phyloP scores from a whole-genome alignment of 2,888 invertebrate genomes.

The Caenorhabditis angaria region DNA sequence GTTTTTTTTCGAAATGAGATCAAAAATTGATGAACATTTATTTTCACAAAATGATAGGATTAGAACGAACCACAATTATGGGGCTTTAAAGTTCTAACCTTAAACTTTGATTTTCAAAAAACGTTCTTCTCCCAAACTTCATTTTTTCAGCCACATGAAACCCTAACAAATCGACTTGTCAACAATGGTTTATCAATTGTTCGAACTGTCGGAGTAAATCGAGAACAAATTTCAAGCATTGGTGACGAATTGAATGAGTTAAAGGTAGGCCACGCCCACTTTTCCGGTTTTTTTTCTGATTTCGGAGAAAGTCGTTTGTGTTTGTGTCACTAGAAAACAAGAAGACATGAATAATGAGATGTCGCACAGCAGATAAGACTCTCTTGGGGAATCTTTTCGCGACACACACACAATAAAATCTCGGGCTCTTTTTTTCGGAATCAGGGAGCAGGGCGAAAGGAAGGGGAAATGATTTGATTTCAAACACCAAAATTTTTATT shows the following conservation, averaged over 20 bases:
- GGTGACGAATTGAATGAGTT: slow-evolving; percentile 49
- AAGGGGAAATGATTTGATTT: too few relatives aligned
- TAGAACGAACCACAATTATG: too few relatives aligned
- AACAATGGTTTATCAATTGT: slow-evolving; percentile 62
- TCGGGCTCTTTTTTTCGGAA: neutral
- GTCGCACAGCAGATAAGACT: slow-evolving; percentile 8
- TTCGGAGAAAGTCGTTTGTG: neutral
- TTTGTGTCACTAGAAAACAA: slow-evolving; percentile 5
- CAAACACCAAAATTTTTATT: too few relatives aligned
- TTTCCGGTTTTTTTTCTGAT: neutral
- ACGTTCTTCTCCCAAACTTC: too few relatives aligned
- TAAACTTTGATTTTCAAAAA: too few relatives aligned
- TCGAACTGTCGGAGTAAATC: slow-evolving; percentile 67
- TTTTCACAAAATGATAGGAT: too few relatives aligned
- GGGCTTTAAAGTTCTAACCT: too few relatives aligned
- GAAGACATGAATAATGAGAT: slow-evolving; percentile 42
- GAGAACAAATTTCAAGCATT: slow-evolving; percentile 65
- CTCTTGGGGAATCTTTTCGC: neutral
- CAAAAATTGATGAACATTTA: too few relatives aligned
- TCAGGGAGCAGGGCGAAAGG: too few relatives aligned
- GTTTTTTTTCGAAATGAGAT: too few relatives aligned
- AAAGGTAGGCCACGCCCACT: too few relatives aligned
- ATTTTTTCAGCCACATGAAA: slow-evolving; percentile 71
- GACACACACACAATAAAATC: neutral
- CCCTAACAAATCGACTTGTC: slow-evolving; percentile 67